Conservation (phyloP, 2,888 invertebrate genomes). For the Latrodectus elegans region DNA sequence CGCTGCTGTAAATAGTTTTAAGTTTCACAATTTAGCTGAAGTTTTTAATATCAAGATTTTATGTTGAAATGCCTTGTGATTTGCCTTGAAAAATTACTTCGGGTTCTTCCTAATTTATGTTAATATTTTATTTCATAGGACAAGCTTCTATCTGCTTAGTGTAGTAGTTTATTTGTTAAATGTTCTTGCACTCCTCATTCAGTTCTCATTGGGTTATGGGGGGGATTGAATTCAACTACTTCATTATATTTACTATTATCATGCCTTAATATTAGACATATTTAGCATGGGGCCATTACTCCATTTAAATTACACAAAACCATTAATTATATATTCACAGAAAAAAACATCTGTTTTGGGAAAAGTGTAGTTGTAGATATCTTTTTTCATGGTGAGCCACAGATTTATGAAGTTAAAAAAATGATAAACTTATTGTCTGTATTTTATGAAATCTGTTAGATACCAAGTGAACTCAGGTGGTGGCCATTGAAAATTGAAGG, state of each 20-base stretch:
- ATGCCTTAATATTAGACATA: slow-evolving; percentile 61
- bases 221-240: slow-evolving; percentile 28
- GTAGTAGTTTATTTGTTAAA: slow-evolving; percentile 60
- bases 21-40: slow-evolving; percentile 65
- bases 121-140: slow-evolving; percentile 57
- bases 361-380: slow-evolving; percentile 66
- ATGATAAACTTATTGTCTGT: slow-evolving; percentile 52
- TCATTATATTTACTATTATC: slow-evolving; percentile 54
- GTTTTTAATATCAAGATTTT: slow-evolving; percentile 67
- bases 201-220: slow-evolving; percentile 37
- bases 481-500: slow-evolving; percentile 64
- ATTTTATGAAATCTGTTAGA: slow-evolving; percentile 38
- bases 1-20: slow-evolving; percentile 69
- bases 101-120: slow-evolving; percentile 60
- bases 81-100: slow-evolving; percentile 66
- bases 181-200: slow-evolving; percentile 50
- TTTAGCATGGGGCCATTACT: slow-evolving; percentile 58
- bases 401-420: slow-evolving; percentile 57
- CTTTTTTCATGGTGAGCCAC: slow-evolving; percentile 65
- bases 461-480: slow-evolving; percentile 58
- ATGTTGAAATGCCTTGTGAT: slow-evolving; percentile 68
- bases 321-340: slow-evolving; percentile 57
- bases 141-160: slow-evolving; percentile 65
- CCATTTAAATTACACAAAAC: slow-evolving; percentile 56
- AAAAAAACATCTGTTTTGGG: slow-evolving; percentile 62